Base-by-base conservation (phyloP, 2,113 vertebrate genomes). In the Fregata magnificens region DNA sequence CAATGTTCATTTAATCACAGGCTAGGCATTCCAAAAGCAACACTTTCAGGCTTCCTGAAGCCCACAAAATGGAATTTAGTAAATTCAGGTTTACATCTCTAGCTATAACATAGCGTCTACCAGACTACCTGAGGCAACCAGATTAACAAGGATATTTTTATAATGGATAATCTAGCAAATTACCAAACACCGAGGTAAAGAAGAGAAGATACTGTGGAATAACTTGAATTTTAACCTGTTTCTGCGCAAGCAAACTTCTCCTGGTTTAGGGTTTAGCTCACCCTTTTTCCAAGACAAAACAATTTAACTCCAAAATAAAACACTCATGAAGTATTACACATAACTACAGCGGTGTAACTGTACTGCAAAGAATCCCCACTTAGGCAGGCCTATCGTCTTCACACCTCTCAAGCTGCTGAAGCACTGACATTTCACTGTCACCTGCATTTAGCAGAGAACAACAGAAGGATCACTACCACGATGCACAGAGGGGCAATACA, bases 101-200 rank as follows among this genome's bases (percentile, higher is more conserved):
- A 94, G 38, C 44, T 74, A 7, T 31, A 79, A 73, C 6, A 11
- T 11, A 67, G 26, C 29, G 65, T 82, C 58, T 72, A 58, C 42
- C 62, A 63, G 89, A 91, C 90, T 45, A 96, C 77, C 72, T 44
- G 42, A 87, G 88, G 86, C 91, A 95, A 83, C 16, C 53, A 88
- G 38, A 72, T 77, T 82, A 94, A 90, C 90, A 90, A 87, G 90
- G 93, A 32, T 94, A 83, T 89, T 72, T 92, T 93, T 95, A 74
- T 45, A 86, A 91, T 47, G 42, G 56, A 67, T 82, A 73, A 84
- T 56, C 55, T 86, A 82, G 11, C 47, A 96, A 97, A 90, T 74
- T 47, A 81, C 42, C 52, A 74, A 86, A 84, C 36, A 45, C 1
- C 2, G 4, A 83, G 36, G 38, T 70, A 76, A 83, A 34, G 17